Conservation (phyloP, 2,888 invertebrate species). For the Leptopilina syphax region DNA sequence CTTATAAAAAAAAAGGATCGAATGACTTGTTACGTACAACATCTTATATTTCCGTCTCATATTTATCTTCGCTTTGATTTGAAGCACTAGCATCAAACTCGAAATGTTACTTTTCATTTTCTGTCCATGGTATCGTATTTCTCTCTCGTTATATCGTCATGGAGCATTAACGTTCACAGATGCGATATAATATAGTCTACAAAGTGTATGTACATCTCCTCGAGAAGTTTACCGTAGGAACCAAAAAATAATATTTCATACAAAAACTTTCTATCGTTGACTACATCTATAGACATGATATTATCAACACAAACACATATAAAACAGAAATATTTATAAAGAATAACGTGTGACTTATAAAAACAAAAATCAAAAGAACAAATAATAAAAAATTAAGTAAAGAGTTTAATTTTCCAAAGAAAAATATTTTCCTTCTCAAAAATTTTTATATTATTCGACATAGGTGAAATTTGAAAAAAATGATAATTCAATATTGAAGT, state of each 20-base stretch:
- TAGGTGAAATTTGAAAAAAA: neutral
- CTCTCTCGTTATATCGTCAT: slow-evolving; percentile 31
- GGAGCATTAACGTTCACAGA: slow-evolving; percentile 29
- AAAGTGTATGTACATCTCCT: slow-evolving; percentile 23
- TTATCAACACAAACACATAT: neutral
- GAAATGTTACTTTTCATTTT: slow-evolving; percentile 14
- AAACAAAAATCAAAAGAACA: neutral
- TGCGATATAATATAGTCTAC: slow-evolving; percentile 20
- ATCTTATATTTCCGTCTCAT: neutral
- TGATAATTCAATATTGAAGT: neutral
- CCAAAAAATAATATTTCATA: neutral
- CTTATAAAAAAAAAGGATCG: neutral
- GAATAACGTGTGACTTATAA: neutral
- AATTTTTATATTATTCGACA: too few species aligned
- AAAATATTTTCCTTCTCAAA: too few species aligned
- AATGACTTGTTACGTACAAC: neutral
- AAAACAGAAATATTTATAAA: neutral
- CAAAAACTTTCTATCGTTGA: slow-evolving; percentile 21
- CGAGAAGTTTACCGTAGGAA: slow-evolving; percentile 26
- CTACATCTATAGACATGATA: slow-evolving; percentile 3
- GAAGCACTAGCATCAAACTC: neutral
- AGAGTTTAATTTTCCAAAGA: too few species aligned
- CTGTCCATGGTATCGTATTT: slow-evolving; percentile 19
- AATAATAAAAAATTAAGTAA: too few species aligned
- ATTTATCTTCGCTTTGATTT: slow-evolving; percentile 18